phyloP scores from a whole-genome alignment of 2,113 vertebrate genomes.

The Lycocorax pyrrhopterus region DNA sequence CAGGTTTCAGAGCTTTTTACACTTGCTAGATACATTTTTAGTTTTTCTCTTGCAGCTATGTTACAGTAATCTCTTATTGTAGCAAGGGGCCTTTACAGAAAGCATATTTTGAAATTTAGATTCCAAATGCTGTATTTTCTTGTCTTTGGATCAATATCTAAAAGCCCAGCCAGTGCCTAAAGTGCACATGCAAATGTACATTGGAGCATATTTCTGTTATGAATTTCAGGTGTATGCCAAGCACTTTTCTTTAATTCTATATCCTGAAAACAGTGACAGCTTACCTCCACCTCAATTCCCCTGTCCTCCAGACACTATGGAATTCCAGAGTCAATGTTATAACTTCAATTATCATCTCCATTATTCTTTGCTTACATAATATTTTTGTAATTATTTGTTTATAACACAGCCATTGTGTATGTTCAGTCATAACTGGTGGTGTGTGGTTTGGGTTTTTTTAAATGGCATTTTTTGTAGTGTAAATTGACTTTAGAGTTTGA shows the following conservation, averaged over 20 bases:
- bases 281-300: not conserved
- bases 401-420: not conserved
- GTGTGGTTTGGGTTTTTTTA: not conserved
- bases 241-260: not conserved
- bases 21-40: not conserved
- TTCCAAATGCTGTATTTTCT: not conserved
- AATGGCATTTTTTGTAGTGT: not conserved
- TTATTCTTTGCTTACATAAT: not conserved
- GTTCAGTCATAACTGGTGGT: not conserved
- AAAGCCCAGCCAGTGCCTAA: not conserved
- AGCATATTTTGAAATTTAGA: not conserved
- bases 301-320: not conserved
- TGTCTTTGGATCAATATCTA: not conserved
- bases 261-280: not conserved
- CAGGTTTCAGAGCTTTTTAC: not conserved
- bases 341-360: not conserved
- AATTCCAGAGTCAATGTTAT: not conserved
- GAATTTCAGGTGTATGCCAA: not conserved
- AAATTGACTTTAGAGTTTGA: not conserved
- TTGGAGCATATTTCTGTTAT: not conserved
- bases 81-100: not conserved
- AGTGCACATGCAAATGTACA: not conserved
- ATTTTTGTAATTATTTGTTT: not conserved
- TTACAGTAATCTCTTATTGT: not conserved
- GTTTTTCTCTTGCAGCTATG: not conserved